These are phyloP conservation scores for Noctua janthe DNA, from an alignment of 2,888 invertebrate species.

Conservation along the genomic window DNA sequence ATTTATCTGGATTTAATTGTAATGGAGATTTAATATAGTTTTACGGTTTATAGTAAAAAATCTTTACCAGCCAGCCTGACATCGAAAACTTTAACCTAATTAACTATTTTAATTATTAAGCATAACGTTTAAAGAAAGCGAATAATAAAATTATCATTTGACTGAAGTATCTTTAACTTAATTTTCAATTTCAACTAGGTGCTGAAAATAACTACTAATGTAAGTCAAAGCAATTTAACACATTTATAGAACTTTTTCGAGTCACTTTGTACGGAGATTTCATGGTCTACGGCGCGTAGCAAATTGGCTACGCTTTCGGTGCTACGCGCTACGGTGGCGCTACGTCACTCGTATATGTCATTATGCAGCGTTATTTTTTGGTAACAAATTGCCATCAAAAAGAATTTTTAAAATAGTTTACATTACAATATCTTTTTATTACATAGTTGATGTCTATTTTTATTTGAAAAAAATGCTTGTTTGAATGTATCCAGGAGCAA, in stretches of 20 bases:
- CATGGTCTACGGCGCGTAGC: conserved; percentile 75
- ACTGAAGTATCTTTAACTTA: not conserved
- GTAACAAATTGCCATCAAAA: not conserved
- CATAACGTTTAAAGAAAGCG: not conserved
- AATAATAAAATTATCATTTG: not conserved
- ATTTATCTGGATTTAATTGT: not conserved
- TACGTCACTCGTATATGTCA: conserved; percentile 53
- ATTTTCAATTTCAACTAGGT: not conserved
- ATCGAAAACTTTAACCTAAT: not conserved
- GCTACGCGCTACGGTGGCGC: conserved; percentile 66
- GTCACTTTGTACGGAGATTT: conserved; percentile 55
- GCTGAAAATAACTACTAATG: not conserved
- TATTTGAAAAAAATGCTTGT: conserved; percentile 5
- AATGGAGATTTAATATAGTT: not conserved
- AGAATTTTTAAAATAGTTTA: not conserved
- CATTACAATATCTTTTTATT: not conserved
- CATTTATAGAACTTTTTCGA: conserved; percentile 46
- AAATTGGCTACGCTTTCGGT: conserved; percentile 67
- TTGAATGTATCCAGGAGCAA: conserved; percentile 7
- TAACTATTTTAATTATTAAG: not conserved
- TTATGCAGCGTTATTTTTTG: conserved; percentile 26
- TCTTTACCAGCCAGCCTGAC: accelerated
- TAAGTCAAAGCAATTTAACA: not conserved
- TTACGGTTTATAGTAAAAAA: not conserved
- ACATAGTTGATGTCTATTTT: not conserved